These are phyloP conservation scores for Leptinotarsa haldemani DNA, from an alignment of 2,888 invertebrate genomes.

Conservation along the genomic window DNA sequence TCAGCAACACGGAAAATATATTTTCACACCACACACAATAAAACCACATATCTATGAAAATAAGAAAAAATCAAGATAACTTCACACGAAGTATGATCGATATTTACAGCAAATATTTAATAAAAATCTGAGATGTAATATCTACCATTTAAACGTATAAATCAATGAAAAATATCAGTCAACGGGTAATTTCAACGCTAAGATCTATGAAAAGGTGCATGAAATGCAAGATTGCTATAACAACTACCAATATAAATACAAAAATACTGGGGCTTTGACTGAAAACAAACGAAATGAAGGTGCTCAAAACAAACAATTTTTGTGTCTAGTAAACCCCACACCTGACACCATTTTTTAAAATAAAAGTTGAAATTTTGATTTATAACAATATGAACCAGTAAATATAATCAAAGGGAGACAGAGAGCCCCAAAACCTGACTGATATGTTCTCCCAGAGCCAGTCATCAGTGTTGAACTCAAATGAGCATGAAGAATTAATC, in stretches of 20 bases:
- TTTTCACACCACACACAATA: constrained; percentile 2
- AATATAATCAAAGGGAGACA: too few relatives aligned
- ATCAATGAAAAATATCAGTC: constrained; percentile 4
- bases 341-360: neutral
- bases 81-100: neutral
- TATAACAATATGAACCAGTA: neutral
- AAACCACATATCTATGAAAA: constrained; percentile 1
- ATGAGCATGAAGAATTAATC: too few relatives aligned
- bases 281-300: neutral
- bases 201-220: neutral
- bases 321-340: neutral
- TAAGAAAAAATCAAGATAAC: neutral
- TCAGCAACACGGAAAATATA: constrained; percentile 1
- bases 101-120: constrained; percentile 6
- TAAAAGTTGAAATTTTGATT: neutral
- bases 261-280: neutral
- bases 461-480: too few relatives aligned
- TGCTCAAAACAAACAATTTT: neutral
- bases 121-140: neutral
- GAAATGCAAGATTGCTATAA: neutral
- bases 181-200: neutral
- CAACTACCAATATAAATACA: neutral
- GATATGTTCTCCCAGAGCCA: neutral
- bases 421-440: neutral
- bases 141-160: neutral